phyloP scores from a whole-genome alignment of 2,888 invertebrate species.

The Mesodorylaimus sp. region DNA sequence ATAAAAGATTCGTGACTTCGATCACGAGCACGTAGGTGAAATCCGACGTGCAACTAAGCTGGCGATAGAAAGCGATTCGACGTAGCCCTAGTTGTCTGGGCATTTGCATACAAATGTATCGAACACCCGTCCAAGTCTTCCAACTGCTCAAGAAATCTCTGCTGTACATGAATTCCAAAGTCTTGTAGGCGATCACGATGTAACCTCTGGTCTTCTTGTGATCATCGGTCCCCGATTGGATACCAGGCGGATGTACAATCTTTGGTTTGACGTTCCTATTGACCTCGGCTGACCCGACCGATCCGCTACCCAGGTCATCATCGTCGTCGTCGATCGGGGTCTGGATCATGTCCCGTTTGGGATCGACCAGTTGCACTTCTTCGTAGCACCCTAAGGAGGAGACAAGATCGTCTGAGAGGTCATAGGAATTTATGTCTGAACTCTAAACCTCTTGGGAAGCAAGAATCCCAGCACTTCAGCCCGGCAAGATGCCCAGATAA shows the following conservation, averaged over 20 bases:
- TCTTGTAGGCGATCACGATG: constrained; percentile 18
- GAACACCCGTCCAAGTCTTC: constrained; percentile 22
- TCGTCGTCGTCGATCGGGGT: constrained; percentile 11
- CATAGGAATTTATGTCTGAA: too few species aligned
- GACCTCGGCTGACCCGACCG: background rate
- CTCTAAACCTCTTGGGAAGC: too few species aligned
- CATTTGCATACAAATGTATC: constrained; percentile 16
- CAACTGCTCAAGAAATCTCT: constrained; percentile 16
- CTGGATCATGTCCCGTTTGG: constrained; percentile 9
- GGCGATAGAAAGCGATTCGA: constrained; percentile 17
- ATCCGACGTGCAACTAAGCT: constrained; percentile 12
- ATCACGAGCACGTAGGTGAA: constrained; percentile 18
- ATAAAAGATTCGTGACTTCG: constrained; percentile 17
- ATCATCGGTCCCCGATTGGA: background rate
- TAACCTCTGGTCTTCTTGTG: constrained; percentile 13
- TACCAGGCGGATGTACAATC: background rate
- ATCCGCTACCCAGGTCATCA: background rate
- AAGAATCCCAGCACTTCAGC: too few species aligned
- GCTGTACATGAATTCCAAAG: constrained; percentile 20
- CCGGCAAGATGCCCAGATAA: too few species aligned
- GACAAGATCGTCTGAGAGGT: too few species aligned
- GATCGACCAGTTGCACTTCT: constrained; percentile 12
- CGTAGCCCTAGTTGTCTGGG: constrained; percentile 15
- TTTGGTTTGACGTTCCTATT: background rate
- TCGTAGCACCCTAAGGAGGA: constrained; percentile 8